Base-by-base conservation (phyloP, 2,888 invertebrate species). In the Agrochola litura region DNA sequence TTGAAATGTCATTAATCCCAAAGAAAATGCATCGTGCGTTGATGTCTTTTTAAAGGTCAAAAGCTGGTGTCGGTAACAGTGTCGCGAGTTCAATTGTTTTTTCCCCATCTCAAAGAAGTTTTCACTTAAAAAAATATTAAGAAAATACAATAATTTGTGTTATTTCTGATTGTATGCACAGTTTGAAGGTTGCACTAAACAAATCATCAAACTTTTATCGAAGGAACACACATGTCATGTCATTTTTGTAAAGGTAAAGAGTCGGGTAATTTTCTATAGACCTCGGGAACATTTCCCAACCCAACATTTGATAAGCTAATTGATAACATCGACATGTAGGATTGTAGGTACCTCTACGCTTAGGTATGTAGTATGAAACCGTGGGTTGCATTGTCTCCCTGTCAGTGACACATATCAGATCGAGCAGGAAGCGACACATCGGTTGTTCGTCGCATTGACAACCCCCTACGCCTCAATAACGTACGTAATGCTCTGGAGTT, bases 391-490 rank as follows among this genome's bases (percentile, higher is more conserved):
- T 93, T 92, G 90, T 92, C 76, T 68, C 79, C 64, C 82, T 91
- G 91, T 92, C 92, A 86, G 64, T 88, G 83, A 78, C 85, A 83
- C 84, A 89, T 91, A 87, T 89, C 91, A 88, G 88, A 89, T 90
- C 86, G 89, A 90, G 86, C 91, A 92, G 93, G 92, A 94, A 93
- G 88, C 88, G 61, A 75, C 87, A 86, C 83, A 88, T 88, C 89
- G 91, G 91, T 92, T 92, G 89, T 88, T 43, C 12, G 63, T 73
- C 66, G 84, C 79, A 87, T 86, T 90, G 89, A 88, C 86, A 86
- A 73, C 37, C 52, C 69, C 63, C 73, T 72, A 78, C 61, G 68
- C 73, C 66, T 68, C 58, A 76, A 67, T 81, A 82, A 77, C 61
- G 71, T 70, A 70, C 19, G 65, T 72, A 71, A 70, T 61, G 41